These are phyloP conservation scores for Bambusicola thoracicus DNA, from an alignment of 2,113 vertebrate genomes.

Conservation along the genomic window DNA sequence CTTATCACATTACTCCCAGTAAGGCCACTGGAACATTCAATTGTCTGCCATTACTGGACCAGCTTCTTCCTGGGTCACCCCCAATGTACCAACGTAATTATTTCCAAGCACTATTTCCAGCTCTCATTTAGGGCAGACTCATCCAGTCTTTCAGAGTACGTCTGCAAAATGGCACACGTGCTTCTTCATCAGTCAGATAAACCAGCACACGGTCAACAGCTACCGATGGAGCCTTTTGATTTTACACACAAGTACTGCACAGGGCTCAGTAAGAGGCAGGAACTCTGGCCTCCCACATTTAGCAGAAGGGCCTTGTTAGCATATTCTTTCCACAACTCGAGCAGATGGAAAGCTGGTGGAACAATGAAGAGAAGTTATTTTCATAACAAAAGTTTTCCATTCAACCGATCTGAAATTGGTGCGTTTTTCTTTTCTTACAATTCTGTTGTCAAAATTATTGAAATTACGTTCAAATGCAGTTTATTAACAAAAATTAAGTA, in stretches of 20 bases:
- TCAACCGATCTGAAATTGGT: not conserved
- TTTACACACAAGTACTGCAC: not conserved
- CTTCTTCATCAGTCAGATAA: not conserved
- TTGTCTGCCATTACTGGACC: not conserved
- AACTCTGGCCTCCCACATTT: not conserved
- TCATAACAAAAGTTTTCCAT: not conserved
- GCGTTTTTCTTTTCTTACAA: not conserved
- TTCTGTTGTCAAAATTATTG: not conserved
- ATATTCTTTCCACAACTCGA: not conserved
- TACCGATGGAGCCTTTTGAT: not conserved
- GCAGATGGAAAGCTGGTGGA: constrained; percentile 6
- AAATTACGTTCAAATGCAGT: not conserved
- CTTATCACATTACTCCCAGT: constrained; percentile 44
- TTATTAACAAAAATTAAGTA: not conserved
- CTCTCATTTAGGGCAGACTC: not conserved
- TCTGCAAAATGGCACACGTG: not conserved
- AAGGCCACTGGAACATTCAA: constrained; percentile 21
- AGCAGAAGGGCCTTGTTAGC: not conserved
- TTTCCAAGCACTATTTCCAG: not conserved
- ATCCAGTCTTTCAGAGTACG: not conserved
- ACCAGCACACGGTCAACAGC: not conserved
- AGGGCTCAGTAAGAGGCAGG: not conserved
- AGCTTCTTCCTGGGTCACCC: not conserved
- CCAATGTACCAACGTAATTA: not conserved
- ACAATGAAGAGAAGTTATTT: not conserved